Evolutionary conservation across 2,113 vertebrate genomes (phyloP).

Genomic region (Melierax canorus): DNA sequence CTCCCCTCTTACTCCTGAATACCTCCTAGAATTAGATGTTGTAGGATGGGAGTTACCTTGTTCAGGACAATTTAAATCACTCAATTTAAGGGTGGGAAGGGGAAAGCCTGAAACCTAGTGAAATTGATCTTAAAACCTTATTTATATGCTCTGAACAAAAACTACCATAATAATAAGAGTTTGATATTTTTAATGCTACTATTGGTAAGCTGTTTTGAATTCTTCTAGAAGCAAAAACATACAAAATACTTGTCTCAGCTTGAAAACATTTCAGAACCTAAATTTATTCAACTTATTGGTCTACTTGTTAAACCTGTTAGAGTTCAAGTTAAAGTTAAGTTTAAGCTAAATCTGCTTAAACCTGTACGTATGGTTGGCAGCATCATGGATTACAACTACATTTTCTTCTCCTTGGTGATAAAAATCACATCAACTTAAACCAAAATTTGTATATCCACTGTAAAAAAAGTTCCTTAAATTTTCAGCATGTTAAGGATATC

Average conservation of each 20-base stretch:
- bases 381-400: neutral
- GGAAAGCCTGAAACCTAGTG: neutral
- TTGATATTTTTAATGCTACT: neutral
- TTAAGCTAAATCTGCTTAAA: neutral
- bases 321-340: neutral
- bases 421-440: neutral
- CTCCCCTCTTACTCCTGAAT: neutral
- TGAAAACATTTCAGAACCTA: neutral
- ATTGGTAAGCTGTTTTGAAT: neutral
- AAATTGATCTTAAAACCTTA: neutral
- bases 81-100: neutral
- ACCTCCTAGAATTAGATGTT: neutral
- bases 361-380: neutral
- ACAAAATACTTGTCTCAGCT: neutral
- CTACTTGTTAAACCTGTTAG: neutral
- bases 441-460: neutral
- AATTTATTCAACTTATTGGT: neutral
- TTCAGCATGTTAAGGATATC: neutral
- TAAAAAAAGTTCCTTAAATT: neutral
- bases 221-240: neutral
- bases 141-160: neutral
- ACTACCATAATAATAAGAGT: neutral
- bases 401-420: neutral
- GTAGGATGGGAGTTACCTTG: neutral
- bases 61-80: neutral